Evolutionary conservation across 2,797 vertebrate species (phyloP), one percentile per base, ranked within the genome.

Genomic region (Allobates femoralis): DNA sequence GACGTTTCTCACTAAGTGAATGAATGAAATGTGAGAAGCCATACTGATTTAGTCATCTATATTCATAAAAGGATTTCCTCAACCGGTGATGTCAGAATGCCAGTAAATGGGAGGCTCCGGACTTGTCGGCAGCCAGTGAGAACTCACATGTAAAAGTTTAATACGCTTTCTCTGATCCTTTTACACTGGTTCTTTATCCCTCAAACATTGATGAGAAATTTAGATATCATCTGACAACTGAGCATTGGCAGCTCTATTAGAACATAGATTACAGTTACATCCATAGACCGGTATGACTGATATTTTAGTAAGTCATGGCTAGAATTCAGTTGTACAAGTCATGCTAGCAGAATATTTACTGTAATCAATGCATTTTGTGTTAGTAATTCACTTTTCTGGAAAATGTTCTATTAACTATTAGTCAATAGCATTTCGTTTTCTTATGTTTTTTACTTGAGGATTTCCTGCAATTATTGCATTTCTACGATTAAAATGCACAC

Each of bases 51-150:
- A 77, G 19, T 79, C 78, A 64, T 64, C 34, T 64, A 23, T 26
- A 34, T 51, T 28, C 60, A 28, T 51, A 67, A 7, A 66, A 26
- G 79, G 62, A 50, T 81, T 81, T 66, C 60, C 79, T 30, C 41
- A 8, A 18, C 26, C 41, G 21, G 19, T 81, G 79, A 81, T 28
- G 79, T 81, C 46, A 80, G 58, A 11, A 28, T 46, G 58, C 32
- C 58, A 64, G 34, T 23, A 80, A 64, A 12, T 64, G 23, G 19
- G 32, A 79, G 76, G 76, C 30, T 79, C 28, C 23, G 26, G 76
- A 34, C n/a, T 58, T 21, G 53, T 46, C 4, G 30, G 34, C 34
- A 60, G 34, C 16, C 28, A 34, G 5, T 50, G 32, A 79, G 32
- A 19, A 15, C 3, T 46, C 7, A 21, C 56, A 32, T 46, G 78